phyloP scores from a whole-genome alignment of 2,113 vertebrate species.

The Stigmatopora argus region DNA sequence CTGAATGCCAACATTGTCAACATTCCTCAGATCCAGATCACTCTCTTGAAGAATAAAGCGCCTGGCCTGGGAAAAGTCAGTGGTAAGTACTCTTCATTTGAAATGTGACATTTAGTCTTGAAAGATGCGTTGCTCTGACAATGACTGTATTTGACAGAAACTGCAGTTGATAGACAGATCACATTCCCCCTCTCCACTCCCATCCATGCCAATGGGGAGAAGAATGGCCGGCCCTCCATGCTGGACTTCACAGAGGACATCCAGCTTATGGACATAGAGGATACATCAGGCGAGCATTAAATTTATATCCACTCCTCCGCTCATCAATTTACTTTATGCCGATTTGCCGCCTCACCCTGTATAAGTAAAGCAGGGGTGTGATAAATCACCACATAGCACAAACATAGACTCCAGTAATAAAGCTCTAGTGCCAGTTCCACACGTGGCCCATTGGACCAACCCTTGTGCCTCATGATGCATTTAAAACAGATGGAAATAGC shows the following conservation, averaged over 20 bases:
- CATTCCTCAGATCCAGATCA: conserved; percentile 98
- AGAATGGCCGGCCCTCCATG: conserved; percentile 82
- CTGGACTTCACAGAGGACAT: conserved; percentile 88
- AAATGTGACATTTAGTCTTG: too few relatives aligned
- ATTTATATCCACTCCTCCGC: not conserved
- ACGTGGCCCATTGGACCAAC: too few relatives aligned
- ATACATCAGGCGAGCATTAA: conserved; percentile 75
- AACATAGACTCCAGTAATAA: too few relatives aligned
- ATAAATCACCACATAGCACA: too few relatives aligned
- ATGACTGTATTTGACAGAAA: conserved; percentile 70
- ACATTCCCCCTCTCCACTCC: conserved; percentile 87
- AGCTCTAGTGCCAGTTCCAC: too few relatives aligned
- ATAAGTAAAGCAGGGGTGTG: too few relatives aligned
- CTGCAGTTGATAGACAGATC: conserved; percentile 93
- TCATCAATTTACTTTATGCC: not conserved
- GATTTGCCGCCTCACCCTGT: too few relatives aligned
- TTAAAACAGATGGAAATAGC: not conserved
- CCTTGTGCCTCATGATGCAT: not conserved
- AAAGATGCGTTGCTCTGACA: not conserved
- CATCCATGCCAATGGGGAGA: conserved; percentile 85
- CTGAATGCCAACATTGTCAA: conserved; percentile 93
- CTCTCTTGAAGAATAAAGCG: conserved; percentile 95
- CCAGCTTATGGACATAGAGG: conserved; percentile 96
- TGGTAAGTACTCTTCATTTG: conserved; percentile 72
- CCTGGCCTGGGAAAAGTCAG: conserved; percentile 93